A percentile compares a stretch with the other conserved stretches of the same genome.
phyloP scores from a whole-genome alignment of 2,888 invertebrate species.

The Stenichneumon culpator region DNA sequence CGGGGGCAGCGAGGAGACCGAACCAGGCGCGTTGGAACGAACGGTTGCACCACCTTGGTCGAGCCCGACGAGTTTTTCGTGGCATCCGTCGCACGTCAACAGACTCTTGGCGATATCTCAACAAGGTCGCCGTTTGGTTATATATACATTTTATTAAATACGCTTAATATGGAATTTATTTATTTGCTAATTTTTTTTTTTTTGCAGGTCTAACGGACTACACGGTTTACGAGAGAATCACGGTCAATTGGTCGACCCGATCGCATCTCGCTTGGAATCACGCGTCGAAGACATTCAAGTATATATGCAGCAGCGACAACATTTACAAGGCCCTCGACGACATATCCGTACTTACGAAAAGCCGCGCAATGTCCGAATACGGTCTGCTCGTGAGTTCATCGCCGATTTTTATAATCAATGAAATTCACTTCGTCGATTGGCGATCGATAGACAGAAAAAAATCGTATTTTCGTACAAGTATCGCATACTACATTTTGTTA shows the following conservation, averaged over 20 bases:
- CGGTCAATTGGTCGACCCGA: constrained; percentile 92
- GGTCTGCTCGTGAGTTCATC: constrained; percentile 90
- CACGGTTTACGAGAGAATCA: constrained; percentile 93
- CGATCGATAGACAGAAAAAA: too few relatives aligned
- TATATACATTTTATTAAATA: too few relatives aligned
- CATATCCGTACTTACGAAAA: constrained; percentile 91
- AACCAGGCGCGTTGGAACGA: constrained; percentile 91
- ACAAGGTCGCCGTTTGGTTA: constrained; percentile 74
- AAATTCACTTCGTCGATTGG: too few relatives aligned
- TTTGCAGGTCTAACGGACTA: constrained; percentile 88
- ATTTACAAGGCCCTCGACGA: constrained; percentile 88
- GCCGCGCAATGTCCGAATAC: constrained; percentile 91
- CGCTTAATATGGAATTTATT: background rate
- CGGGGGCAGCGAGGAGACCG: constrained; percentile 91
- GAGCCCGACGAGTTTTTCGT: constrained; percentile 90
- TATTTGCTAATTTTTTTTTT: background rate
- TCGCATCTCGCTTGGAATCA: constrained; percentile 92
- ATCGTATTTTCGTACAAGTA: too few relatives aligned
- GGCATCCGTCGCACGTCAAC: constrained; percentile 95
- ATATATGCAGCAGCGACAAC: constrained; percentile 86
- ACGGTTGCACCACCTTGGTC: constrained; percentile 86
- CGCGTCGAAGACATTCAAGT: constrained; percentile 89
- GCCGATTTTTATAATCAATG: background rate
- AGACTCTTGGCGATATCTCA: constrained; percentile 89
- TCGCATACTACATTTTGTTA: too few relatives aligned